Base-by-base conservation (phyloP, 2,888 invertebrate species). In the Drosophila acutilabella region DNA sequence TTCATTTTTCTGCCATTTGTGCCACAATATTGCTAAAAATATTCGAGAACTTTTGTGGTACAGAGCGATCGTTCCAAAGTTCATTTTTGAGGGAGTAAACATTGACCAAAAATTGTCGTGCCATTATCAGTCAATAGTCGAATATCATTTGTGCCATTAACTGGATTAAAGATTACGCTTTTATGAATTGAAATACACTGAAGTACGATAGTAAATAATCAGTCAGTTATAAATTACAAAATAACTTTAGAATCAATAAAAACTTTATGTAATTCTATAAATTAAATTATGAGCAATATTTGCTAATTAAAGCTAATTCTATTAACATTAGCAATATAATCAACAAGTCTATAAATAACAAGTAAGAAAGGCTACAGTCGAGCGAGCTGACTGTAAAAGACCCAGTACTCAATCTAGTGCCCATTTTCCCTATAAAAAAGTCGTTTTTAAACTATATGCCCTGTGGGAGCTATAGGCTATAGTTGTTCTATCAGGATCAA, bases 251-350 rank as follows among this genome's bases (percentile, higher is more conserved):
- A 8, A 36, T 3, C 14, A 7, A 44, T 5, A 18, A 30, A 16
- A 33, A 14, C 7, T 14, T 23, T 47, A 40, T 4, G n/a, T 11
- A 8, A n/a, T 41, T 38, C 36, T 8, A n/a, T 51, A n/a, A 62
- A 70, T 52, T 47, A 1, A 71, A 42, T 36, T 40, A 44, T 26
- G 54, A 16, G 8, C 23, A 3, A 38, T 3, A 26, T 10, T 16
- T n/a, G 50, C 40, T 41, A 51, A 60, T 54, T 54, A 14, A 30
- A 26, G 44, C 33, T 61, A 68, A 68, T 62, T 59, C 7, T 38
- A 73, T 56, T 54, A 33, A 51, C 52, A 48, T 36, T 48, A 41
- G 40, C 13, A 18, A 20, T 26, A 38, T 51, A 64, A 58, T 48
- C 11, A 44, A 41, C n/a, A 6, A 16, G 16, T 10, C 20, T 42